Conservation (phyloP, 2,113 vertebrate genomes). For the Aepyceros melampus region DNA sequence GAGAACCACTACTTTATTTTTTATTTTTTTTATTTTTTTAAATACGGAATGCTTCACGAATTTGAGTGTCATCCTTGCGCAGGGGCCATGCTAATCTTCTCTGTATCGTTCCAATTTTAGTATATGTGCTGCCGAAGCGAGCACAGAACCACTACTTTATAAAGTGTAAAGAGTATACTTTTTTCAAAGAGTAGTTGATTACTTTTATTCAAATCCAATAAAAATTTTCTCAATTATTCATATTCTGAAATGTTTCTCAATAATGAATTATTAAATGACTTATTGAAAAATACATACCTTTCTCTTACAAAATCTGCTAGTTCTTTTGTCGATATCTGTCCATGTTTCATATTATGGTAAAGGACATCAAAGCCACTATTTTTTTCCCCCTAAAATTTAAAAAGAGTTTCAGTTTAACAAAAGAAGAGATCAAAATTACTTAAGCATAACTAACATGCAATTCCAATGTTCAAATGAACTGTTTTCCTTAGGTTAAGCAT, state of each 20-base stretch:
- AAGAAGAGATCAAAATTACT: constrained; percentile 9
- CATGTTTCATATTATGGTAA: constrained; percentile 99
- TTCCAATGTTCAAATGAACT: neutral
- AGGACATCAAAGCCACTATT: constrained; percentile 98
- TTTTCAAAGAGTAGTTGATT: neutral
- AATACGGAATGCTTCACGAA: no score
- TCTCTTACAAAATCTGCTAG: constrained; percentile 97
- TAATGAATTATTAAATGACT: neutral
- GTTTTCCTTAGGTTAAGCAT: neutral
- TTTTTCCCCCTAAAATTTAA: constrained; percentile 90
- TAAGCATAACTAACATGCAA: constrained; percentile 7
- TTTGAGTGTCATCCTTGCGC: no score
- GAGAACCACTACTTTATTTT: no score
- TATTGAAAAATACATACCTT: constrained; percentile 85
- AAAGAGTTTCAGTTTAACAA: constrained; percentile 52
- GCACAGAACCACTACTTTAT: neutral
- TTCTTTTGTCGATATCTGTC: constrained; percentile 97
- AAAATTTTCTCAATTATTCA: constrained; percentile 17
- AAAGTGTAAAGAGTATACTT: neutral
- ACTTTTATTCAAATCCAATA: constrained; percentile 1
- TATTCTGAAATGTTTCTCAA: neutral
- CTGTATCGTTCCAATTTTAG: no score
- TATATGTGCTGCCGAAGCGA: no score
- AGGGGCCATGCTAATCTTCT: no score
- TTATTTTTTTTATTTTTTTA: no score